Conservation (phyloP, 2,888 invertebrate genomes). For the Caenorhabditis angaria region DNA sequence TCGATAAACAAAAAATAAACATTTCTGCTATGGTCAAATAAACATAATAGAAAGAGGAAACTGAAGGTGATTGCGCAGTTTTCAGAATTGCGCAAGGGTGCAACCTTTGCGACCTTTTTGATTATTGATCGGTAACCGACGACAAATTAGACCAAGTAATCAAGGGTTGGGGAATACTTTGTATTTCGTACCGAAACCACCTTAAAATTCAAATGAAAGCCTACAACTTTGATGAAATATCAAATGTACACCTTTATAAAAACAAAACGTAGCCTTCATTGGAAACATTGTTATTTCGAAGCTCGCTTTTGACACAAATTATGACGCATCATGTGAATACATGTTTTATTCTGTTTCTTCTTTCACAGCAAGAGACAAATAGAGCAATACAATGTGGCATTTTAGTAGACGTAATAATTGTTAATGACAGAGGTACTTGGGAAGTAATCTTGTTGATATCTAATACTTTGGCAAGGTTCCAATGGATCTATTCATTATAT, state of each 20-base stretch:
- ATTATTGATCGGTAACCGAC: neutral
- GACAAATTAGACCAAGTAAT: neutral
- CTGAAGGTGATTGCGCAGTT: neutral
- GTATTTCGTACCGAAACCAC: too few relatives aligned
- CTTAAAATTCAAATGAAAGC: too few relatives aligned
- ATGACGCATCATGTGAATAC: constrained; percentile 2
- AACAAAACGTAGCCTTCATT: too few relatives aligned
- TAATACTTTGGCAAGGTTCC: too few relatives aligned
- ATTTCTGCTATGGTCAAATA: neutral
- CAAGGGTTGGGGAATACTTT: neutral
- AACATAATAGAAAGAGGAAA: neutral
- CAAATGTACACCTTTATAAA: too few relatives aligned
- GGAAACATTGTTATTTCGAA: neutral
- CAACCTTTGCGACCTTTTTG: neutral
- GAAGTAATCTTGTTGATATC: neutral
- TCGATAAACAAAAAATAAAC: neutral
- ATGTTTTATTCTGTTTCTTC: neutral
- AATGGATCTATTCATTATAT: too few relatives aligned
- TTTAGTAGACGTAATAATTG: too few relatives aligned
- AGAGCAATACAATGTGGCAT: neutral
- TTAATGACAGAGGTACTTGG: neutral
- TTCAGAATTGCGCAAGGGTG: neutral
- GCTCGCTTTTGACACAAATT: neutral
- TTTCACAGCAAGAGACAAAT: neutral
- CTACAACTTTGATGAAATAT: too few relatives aligned